Evolutionary conservation across 2,797 vertebrate genomes (phyloP).

Genomic region (Coluber constrictor): DNA sequence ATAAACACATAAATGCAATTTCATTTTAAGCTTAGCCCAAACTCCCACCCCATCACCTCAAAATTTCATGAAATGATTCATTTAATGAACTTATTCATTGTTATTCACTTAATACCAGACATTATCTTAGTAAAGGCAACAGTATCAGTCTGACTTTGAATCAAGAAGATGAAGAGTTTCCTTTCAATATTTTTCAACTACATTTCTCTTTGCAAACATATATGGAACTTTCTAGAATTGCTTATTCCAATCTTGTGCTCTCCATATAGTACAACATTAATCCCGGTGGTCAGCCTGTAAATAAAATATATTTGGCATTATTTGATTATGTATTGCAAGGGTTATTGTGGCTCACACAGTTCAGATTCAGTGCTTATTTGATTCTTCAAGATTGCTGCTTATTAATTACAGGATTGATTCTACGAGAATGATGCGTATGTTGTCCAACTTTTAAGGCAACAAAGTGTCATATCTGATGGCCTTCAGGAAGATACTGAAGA

Average conservation of each 20-base stretch:
- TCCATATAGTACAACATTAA: not conserved
- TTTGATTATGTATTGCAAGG: constrained; percentile 24
- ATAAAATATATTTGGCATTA: constrained; percentile 42
- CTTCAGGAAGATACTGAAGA: not conserved
- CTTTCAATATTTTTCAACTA: not conserved
- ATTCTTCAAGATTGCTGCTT: not conserved
- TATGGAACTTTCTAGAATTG: not conserved
- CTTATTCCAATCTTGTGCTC: not conserved
- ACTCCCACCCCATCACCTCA: not conserved
- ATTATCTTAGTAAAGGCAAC: not conserved
- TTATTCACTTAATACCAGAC: not conserved
- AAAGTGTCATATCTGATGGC: not conserved
- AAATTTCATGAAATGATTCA: not conserved
- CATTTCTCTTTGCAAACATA: not conserved
- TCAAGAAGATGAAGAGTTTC: not conserved
- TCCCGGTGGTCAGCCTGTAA: not conserved
- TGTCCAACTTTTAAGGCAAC: not conserved
- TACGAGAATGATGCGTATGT: not conserved
- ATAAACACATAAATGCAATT: too few relatives aligned
- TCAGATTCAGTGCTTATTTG: not conserved
- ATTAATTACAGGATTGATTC: not conserved
- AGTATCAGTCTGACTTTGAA: not conserved
- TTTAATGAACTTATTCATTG: not conserved
- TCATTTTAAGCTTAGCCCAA: not conserved
- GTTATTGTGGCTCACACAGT: not conserved